Evolutionary conservation across 64 coral and sea anemone species (phyloP).

Genomic region (Stichodactyla helianthus): DNA sequence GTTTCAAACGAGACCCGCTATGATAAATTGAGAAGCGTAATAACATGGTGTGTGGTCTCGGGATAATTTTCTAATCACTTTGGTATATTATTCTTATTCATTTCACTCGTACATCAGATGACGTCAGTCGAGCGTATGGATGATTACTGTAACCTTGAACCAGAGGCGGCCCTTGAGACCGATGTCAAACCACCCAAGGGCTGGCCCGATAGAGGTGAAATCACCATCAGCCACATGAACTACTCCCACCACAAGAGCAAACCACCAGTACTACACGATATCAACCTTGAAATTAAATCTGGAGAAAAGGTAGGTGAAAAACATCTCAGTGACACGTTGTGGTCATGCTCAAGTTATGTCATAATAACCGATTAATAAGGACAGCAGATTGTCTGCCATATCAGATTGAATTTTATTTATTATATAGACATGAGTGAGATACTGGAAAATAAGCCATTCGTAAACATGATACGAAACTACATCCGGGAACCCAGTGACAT

Average conservation of each 20-base stretch:
- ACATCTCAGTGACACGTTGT: not conserved
- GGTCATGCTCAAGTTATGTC: not conserved
- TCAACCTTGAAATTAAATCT: conserved; percentile 37
- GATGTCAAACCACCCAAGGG: conserved; percentile 46
- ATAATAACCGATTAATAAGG: no score
- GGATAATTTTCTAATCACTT: no score
- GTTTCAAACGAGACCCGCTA: no score
- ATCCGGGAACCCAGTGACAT: no score
- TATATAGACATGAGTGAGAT: no score
- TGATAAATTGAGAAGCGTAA: no score
- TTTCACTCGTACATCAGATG: conserved; percentile 20
- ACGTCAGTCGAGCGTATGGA: conserved; percentile 56
- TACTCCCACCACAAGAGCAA: conserved; percentile 45
- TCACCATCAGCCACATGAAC: conserved; percentile 34
- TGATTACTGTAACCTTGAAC: conserved; percentile 59
- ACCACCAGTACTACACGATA: conserved; percentile 46
- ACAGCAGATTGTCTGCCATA: no score
- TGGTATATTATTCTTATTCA: not conserved
- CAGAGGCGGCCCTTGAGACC: conserved; percentile 42
- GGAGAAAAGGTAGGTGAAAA: conserved; percentile 41
- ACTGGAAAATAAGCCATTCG: no score
- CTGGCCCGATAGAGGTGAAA: conserved; percentile 55
- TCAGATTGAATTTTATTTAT: not conserved
- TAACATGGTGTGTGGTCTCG: no score
- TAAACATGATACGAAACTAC: no score